Base-by-base conservation (phyloP, 2,113 vertebrate species). In the Lycaon pictus region DNA sequence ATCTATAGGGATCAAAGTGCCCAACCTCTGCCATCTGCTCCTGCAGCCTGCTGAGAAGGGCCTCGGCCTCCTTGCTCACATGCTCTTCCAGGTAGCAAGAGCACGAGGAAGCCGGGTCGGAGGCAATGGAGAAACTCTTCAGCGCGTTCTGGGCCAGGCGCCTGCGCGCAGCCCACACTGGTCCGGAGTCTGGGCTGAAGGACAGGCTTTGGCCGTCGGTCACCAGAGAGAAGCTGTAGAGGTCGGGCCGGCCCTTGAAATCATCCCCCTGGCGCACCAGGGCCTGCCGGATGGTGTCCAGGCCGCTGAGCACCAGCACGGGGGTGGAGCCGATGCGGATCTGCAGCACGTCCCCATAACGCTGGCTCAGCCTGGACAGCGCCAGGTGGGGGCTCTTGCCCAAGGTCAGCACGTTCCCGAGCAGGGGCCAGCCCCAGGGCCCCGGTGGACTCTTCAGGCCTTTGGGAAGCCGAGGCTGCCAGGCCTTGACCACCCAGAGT, bases 251-350 rank as follows among this genome's bases (percentile, higher is more conserved):
- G 1, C 99, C 99, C 3, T 99, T 96, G 94, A 99, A 99, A 3
- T 99, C 99, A 0, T 99, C 99, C 0, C 98, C 99, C 96, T 99
- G 99, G 92, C 98, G 99, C 97, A 99, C 97, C 77, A 99, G 98
- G 3, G 99, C 99, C 96, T 99, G 99, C 10, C 87, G 98, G 69
- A 99, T 95, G 29, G 98, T 99, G 20, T 99, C 99, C 48, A 90
- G 96, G 69, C 99, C 99, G 0, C 99, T 99, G 86, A 99, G 98
- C 94, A 99, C 99, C n/a, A 99, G 97, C 32, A 99, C 99, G 0
- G 99, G 99, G 0, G 99, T 99, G 72, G 91, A 98, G 94, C 99
- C 99, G 0, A 99, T 99, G 93, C 98, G 99, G 82, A 99, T 98
- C 98, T 99, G 98, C 97, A 99, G 98, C 74, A 99, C 98, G 0